Conservation (phyloP, 2,113 vertebrate species). For the Pungitius pungitius region DNA sequence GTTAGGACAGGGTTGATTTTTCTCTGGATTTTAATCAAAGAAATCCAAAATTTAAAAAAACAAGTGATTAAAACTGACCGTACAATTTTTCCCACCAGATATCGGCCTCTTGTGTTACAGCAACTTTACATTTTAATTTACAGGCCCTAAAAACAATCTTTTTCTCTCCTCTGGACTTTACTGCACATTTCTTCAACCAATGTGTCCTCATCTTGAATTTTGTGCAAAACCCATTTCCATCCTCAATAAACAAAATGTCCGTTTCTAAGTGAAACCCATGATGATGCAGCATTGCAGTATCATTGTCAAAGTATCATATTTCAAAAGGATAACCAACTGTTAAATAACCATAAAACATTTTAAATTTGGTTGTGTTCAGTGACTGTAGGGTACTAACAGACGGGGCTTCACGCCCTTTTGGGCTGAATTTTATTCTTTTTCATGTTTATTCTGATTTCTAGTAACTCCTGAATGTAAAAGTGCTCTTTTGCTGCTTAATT, state of each 20-base stretch:
- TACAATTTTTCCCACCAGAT: neutral
- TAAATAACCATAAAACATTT: neutral
- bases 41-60: neutral
- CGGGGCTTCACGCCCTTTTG: neutral
- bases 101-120: neutral
- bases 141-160: neutral
- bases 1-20: neutral
- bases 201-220: neutral
- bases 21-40: slow-evolving; percentile 10
- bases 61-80: neutral
- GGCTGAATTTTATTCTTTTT: neutral
- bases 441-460: neutral
- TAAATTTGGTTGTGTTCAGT: neutral
- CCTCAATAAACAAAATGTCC: neutral
- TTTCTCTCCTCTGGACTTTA: neutral
- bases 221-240: neutral
- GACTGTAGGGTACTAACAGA: neutral
- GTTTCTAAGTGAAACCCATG: neutral
- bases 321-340: neutral
- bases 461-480: neutral
- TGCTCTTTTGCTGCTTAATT: neutral
- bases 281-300: neutral
- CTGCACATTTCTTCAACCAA: neutral
- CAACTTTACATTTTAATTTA: neutral
- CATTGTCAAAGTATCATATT: neutral